Evolutionary conservation across 2,113 vertebrate genomes (phyloP).

Genomic region (Alligator sinensis): DNA sequence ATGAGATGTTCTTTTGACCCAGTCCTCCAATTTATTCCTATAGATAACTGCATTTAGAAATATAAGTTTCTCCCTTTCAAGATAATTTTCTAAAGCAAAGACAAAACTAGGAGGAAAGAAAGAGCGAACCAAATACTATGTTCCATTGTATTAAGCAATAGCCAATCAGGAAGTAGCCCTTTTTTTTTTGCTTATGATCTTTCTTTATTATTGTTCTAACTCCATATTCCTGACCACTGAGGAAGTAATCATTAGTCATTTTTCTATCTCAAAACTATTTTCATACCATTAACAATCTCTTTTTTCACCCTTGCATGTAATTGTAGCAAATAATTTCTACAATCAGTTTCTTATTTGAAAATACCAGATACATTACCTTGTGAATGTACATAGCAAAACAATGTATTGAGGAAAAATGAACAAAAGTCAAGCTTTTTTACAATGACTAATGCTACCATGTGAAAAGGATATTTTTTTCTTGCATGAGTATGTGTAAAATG

Average conservation of each 20-base stretch:
- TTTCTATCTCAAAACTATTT: not conserved
- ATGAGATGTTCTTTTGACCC: too few relatives aligned
- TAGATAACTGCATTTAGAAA: not conserved
- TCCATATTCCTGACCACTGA: not conserved
- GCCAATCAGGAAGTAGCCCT: not conserved
- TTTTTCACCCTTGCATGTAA: not conserved
- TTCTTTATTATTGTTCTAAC: conserved; percentile 25
- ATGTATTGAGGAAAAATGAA: not conserved
- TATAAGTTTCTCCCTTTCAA: not conserved
- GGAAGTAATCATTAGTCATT: not conserved
- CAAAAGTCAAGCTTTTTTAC: not conserved
- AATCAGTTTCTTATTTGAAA: not conserved
- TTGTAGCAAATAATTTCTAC: not conserved
- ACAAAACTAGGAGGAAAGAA: conserved; percentile 18
- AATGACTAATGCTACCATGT: not conserved
- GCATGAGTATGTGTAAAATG: not conserved
- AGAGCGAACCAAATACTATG: not conserved
- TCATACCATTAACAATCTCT: not conserved
- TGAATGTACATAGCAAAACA: not conserved
- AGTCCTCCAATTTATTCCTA: too few relatives aligned
- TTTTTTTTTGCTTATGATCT: not conserved
- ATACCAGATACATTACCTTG: not conserved
- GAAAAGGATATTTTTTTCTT: not conserved
- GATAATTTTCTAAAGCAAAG: conserved; percentile 19
- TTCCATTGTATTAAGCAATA: not conserved